Base-by-base conservation (phyloP, 2,797 vertebrate species). In the Argentina silus region DNA sequence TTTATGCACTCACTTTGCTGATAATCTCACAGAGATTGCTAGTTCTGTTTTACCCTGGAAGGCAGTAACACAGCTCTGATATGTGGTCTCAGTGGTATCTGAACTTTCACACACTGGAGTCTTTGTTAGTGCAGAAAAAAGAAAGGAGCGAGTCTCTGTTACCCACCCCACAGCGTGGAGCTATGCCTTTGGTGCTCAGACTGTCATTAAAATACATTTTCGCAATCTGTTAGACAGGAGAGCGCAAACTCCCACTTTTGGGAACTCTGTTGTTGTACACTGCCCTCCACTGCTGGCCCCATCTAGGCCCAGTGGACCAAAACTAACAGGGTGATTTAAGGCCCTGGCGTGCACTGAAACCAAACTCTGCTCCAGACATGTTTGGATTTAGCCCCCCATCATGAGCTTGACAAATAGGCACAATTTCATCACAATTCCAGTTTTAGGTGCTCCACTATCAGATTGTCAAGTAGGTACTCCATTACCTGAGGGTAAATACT, bases 41-140 rank as follows among this genome's bases (percentile, higher is more conserved):
- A n/a, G 84, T 67, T 77, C 17, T 72, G 74, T 77, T 91, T 85
- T 87, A 88, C 72, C 89, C 84, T 86, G 81, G 83, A 88, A 84
- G 85, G 84, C 75, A 75, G 78, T 84, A 78, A 87, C 77, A 23
- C 55, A 8, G 77, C 83, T 80, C 81, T 83, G 88, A 90, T 88
- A 81, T 77, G 80, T 62, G 76, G 80, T 83, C 86, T 85, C 74
- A 64, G 77, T 36, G 78, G 81, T 79, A 86, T 90, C 82, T 89
- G 80, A 91, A 87, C 89, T 85, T 87, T 89, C 78, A 88, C 73
- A 94, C 91, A 93, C 87, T 84, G 77, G 84, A 77, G 78, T 84
- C 89, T 90, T 93, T 93, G 91, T 93, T 91, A 83, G 44, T 2
- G 0, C 70, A 43, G 68, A 50, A 63, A n/a, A 42, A 69, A 68